Evolutionary conservation across 2,888 invertebrate genomes (phyloP), one percentile per base, ranked within the genome.

Genomic region (Arge pagana): DNA sequence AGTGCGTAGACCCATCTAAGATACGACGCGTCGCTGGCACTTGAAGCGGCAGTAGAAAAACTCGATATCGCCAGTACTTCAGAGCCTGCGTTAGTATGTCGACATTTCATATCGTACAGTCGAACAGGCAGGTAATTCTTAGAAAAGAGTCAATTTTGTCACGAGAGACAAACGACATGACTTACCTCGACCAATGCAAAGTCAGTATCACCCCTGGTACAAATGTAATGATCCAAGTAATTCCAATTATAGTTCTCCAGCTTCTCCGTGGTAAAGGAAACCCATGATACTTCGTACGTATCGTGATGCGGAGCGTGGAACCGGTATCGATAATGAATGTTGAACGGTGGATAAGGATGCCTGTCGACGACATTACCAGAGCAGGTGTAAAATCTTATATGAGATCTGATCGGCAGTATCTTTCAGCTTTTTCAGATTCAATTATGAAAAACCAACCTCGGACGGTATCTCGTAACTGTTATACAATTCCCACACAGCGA

Each of bases 201-300:
- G 73, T 95, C 95, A 0, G 91, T 90, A 71, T 96, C 95, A 1
- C 96, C 96, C 54, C 94, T 82, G 0, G 94, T 94, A 70, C 96
- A 96, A 58, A 97, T 94, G 73, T 96, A 97, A 75, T 96, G 93
- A 78, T 98, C 97, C 79, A 97, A 84, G 71, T 95, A 94, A 77
- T 96, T 97, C 97, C 97, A 98, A 78, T 94, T 96, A 74, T 92
- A 97, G 64, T 91, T 94, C 77, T 97, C 97, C 48, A 96, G 79
- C 71, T 94, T 93, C 77, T 97, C 96, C 0, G 95, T 94, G 1
- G 90, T 89, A 76, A 97, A 97, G 35, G 93, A 90, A 0, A 95
- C 95, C 84, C 92, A 93, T 0, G 96, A 96, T 30, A 94, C 89
- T 74, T 96, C 96, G 74, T 96, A 97, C 0, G 89, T 90, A 62